Evolutionary conservation across 2,113 vertebrate species (phyloP), one percentile per base, ranked within the genome.

Genomic region (Sitta europaea): DNA sequence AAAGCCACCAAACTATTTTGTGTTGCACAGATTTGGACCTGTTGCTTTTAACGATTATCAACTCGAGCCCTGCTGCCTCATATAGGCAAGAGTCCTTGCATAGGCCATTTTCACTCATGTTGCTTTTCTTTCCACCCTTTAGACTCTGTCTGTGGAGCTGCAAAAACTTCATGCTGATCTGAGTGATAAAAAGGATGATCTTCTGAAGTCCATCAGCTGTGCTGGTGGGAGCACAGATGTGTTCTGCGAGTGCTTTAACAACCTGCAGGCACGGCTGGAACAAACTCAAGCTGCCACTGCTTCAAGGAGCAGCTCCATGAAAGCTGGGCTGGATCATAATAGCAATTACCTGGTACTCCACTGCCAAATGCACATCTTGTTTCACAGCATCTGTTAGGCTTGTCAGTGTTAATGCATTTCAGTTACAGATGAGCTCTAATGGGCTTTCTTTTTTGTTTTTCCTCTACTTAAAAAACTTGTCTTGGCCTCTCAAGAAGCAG

Each of bases 131-230:
- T 92, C 47, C 28, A 36, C 84, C 48, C 77, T 86, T 78, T 97
- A 99, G 99, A 98, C 97, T 63, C 96, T 99, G 70, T 98, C 98
- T 47, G 93, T 97, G 1, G 98, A 98, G 86, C 88, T 99, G 95
- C 94, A 88, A 66, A 97, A 97, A 29, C 97, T 99, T 48, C 84
- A 96, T 6, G 16, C 92, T 17, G 98, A 98, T 84, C 77, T 99
- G 97, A 91, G 78, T 51, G 97, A 97, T 57, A 98, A 97, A 88
- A 98, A 98, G 85, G 97, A 98, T 18, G 97, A 98, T 93, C 96
- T 98, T 50, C 75, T 97, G 22, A 95, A 94, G 55, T 96, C 97
- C 54, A 91, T 98, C 91, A 92, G 93, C 42, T 97, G 95, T 1
- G 86, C 86, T 33, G 74, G 94, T 8, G 93, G 79, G 20, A 96